These are phyloP conservation scores for Sanderia malayensis DNA, from an alignment of 30 jellyfish, hydroid and myxozoan genomes.

Conservation along the genomic window DNA sequence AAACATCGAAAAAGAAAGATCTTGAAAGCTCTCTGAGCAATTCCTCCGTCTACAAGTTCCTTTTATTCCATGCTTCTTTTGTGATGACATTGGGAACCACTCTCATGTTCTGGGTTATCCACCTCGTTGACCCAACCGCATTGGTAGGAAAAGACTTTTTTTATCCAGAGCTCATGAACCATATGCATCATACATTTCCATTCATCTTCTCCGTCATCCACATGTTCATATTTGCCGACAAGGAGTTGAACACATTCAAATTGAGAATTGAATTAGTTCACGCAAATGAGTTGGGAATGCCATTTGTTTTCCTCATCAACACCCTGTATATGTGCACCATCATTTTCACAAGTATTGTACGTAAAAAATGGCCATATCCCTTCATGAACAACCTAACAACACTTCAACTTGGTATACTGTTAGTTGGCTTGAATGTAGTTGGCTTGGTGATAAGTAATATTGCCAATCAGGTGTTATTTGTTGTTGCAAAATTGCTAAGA, in stretches of 20 bases:
- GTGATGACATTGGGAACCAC: constrained; percentile 41
- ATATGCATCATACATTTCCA: constrained; percentile 72
- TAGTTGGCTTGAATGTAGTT: constrained; percentile 27
- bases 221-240: constrained; percentile 39
- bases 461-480: constrained; percentile 23
- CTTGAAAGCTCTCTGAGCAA: background rate
- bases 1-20: background rate
- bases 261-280: constrained; percentile 37
- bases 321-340: constrained; percentile 2
- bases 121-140: constrained; percentile 44
- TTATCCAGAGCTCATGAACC: constrained; percentile 45
- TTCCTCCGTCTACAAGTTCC: constrained; percentile 34
- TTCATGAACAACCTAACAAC: constrained; percentile 39
- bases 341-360: constrained; percentile 5
- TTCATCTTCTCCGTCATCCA: constrained; percentile 44
- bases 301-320: constrained; percentile 15
- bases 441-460: constrained; percentile 49
- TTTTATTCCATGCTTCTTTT: constrained; percentile 44
- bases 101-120: constrained; percentile 54
- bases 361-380: constrained; percentile 47
- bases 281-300: constrained; percentile 63
- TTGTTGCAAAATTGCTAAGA: constrained; percentile 22
- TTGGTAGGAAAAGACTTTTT: constrained; percentile 35
- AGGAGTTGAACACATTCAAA: constrained; percentile 46
- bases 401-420: constrained; percentile 35